Evolutionary conservation across 1,140 invertebrate genomes (phyloP).

Genomic region (Campodea augens): DNA sequence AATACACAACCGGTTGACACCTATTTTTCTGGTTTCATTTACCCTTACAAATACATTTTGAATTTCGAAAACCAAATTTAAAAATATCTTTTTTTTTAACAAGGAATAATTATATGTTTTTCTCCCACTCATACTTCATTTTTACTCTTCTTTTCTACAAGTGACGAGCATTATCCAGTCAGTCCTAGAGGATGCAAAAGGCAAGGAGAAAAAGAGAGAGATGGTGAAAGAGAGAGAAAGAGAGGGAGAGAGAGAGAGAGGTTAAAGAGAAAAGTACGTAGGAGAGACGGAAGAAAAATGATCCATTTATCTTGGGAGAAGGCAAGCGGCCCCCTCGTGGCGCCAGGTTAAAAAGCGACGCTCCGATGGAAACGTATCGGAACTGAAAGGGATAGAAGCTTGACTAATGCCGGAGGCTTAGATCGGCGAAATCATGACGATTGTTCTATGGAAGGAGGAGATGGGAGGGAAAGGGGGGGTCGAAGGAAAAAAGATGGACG

Average conservation of each 20-base stretch:
- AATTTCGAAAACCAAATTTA: no score
- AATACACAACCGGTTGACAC: no score
- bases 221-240: no score
- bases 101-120: background rate
- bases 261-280: slow-evolving; percentile 5
- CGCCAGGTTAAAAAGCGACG: background rate
- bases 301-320: slow-evolving; percentile 5
- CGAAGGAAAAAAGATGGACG: background rate
- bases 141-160: slow-evolving; percentile 1
- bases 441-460: background rate
- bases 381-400: background rate
- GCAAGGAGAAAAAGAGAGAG: background rate
- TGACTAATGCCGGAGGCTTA: background rate
- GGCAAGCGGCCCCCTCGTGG: background rate
- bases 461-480: background rate
- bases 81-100: no score
- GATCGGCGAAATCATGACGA: background rate
- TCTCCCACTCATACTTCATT: slow-evolving; percentile 5
- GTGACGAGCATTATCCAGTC: no score
- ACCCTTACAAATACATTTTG: no score
- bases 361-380: background rate
- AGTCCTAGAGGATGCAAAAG: no score
- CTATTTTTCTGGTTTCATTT: no score
- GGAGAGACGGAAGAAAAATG: slow-evolving; percentile 7
- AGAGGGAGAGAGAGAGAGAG: slow-evolving; percentile 3